Percentiles rank a stretch among this genome's conserved stretches.
Evolutionary conservation across 2,113 vertebrate species (phyloP).

Genomic region (Urocitellus parryii): DNA sequence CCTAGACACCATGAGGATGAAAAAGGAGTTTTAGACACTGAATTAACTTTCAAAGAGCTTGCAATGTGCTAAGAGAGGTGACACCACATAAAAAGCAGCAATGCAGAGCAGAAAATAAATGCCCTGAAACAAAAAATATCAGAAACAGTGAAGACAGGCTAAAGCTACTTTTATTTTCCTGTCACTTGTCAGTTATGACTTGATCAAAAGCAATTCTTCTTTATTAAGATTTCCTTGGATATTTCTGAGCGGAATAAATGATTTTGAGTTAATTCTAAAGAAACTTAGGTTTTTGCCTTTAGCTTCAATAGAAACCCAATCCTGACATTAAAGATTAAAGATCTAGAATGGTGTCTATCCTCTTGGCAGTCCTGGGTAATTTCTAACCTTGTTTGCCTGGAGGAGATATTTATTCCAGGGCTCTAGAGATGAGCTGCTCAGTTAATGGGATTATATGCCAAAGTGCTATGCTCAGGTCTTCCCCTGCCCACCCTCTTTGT

Average conservation of each 20-base stretch:
- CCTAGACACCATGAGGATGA: neutral
- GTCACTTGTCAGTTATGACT: neutral
- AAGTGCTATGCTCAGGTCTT: neutral
- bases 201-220: slow-evolving; percentile 35
- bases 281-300: neutral
- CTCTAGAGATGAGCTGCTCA: neutral
- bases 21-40: neutral
- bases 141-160: neutral
- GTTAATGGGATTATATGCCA: neutral
- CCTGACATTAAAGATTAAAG: neutral
- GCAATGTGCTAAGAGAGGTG: neutral
- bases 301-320: neutral
- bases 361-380: neutral
- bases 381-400: neutral
- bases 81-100: neutral
- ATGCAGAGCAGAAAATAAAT: neutral
- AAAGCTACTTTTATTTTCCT: slow-evolving; percentile 1
- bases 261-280: slow-evolving; percentile 11
- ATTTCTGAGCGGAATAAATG: neutral
- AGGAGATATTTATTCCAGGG: neutral
- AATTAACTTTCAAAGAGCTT: slow-evolving; percentile 13
- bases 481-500: neutral
- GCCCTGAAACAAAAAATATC: neutral
- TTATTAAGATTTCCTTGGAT: slow-evolving; percentile 1
- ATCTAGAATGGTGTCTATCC: neutral